Evolutionary conservation across 2,113 vertebrate genomes (phyloP).

Genomic region (Phalacrocorax carbo): DNA sequence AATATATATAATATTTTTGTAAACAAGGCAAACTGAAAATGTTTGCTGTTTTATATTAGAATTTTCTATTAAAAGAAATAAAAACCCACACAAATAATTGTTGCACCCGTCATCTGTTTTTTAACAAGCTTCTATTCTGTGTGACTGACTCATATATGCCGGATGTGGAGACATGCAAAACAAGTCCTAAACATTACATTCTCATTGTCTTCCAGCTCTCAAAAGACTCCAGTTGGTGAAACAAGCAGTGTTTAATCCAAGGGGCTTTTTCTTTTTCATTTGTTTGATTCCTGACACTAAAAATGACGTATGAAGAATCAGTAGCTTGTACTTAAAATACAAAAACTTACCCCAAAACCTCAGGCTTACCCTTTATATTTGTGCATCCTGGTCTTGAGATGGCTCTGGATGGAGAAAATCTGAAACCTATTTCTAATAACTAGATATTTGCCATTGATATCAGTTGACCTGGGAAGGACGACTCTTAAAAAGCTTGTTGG

Average conservation of each 20-base stretch:
- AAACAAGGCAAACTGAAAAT: slow-evolving; percentile 67
- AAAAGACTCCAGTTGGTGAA: neutral
- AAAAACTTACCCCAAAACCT: neutral
- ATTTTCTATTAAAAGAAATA: slow-evolving; percentile 70
- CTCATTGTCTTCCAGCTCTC: neutral
- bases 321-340: neutral
- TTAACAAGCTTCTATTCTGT: slow-evolving; percentile 63
- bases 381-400: neutral
- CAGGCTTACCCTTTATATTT: neutral
- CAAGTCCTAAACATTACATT: slow-evolving; percentile 71
- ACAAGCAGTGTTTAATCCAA: neutral
- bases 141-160: slow-evolving; percentile 36
- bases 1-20: slow-evolving; percentile 70
- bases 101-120: slow-evolving; percentile 63
- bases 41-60: slow-evolving; percentile 71
- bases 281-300: neutral
- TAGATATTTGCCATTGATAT: neutral
- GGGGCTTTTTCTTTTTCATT: neutral
- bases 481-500: neutral
- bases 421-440: neutral
- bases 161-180: slow-evolving; percentile 71
- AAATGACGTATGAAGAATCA: neutral
- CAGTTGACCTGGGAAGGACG: neutral
- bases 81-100: slow-evolving; percentile 63
- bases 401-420: neutral